These are phyloP conservation scores for Hoplostethus mediterraneus DNA, from an alignment of 2,797 vertebrate genomes.

Conservation along the genomic window DNA sequence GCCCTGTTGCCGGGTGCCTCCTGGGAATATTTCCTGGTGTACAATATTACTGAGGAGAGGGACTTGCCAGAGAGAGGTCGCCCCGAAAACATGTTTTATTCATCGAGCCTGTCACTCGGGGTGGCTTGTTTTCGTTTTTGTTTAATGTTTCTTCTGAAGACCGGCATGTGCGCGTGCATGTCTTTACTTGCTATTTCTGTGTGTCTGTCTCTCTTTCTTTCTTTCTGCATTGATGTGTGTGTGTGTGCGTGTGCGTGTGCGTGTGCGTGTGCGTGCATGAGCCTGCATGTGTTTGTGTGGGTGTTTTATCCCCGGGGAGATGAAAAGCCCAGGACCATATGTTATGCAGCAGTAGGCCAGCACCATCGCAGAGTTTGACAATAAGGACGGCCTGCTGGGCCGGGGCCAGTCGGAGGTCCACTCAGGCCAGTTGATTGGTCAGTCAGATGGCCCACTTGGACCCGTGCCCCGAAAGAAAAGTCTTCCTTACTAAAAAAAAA, in stretches of 20 bases:
- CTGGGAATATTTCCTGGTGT: conserved; percentile 62
- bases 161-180: conserved; percentile 35
- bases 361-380: conserved; percentile 60
- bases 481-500: conserved; percentile 12
- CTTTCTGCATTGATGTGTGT: conserved; percentile 20
- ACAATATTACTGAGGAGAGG: conserved; percentile 58
- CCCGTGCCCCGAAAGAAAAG: conserved; percentile 32
- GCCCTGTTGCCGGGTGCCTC: conserved; percentile 52
- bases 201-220: conserved; percentile 44
- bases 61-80: conserved; percentile 54
- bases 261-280: neutral
- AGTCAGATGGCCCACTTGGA: conserved; percentile 52
- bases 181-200: conserved; percentile 68
- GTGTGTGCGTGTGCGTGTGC: conserved; percentile 27
- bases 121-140: conserved; percentile 69
- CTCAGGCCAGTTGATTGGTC: conserved; percentile 53
- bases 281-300: conserved; percentile 72
- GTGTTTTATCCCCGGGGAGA: conserved; percentile 77
- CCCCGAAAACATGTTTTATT: conserved; percentile 71
- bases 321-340: conserved; percentile 76
- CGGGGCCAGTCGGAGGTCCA: conserved; percentile 59
- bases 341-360: conserved; percentile 76
- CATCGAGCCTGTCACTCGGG: conserved; percentile 63
- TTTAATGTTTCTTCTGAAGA: conserved; percentile 77
- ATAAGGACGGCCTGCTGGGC: conserved; percentile 62